A percentile compares a stretch with the other conserved stretches of the same genome.
Conservation (phyloP, 35 echinoderm and acorn worm genomes). For the Acanthaster planci region DNA sequence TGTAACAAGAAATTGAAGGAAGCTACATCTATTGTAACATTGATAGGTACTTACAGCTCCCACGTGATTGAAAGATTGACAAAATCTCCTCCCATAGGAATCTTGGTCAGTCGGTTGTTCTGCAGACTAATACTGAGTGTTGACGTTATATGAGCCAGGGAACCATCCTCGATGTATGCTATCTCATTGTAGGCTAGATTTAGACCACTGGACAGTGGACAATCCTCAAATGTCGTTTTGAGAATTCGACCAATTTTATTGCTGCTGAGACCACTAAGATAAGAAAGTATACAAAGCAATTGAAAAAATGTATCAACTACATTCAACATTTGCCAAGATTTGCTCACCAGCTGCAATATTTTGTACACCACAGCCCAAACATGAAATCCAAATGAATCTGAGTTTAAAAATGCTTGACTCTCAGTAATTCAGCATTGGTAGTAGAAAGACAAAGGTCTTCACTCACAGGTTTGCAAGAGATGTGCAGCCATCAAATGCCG, state of each 20-base stretch:
- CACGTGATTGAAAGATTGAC: conserved; percentile 3
- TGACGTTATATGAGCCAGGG: conserved; percentile 57
- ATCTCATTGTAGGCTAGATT: conserved; percentile 66
- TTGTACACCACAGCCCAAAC: no score
- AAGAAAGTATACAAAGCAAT: neutral
- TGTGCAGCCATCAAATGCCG: conserved; percentile 83
- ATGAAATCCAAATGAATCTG: no score
- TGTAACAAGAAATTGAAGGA: no score
- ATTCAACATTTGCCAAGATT: no score
- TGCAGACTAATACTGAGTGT: conserved; percentile 35
- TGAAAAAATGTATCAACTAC: no score
- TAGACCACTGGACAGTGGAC: conserved; percentile 27
- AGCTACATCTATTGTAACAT: no score
- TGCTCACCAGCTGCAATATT: no score
- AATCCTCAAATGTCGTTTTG: conserved; percentile 79
- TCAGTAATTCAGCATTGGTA: no score
- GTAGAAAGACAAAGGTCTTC: neutral
- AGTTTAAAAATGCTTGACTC: no score
- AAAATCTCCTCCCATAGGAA: conserved; percentile 80
- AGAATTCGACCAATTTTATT: conserved; percentile 82
- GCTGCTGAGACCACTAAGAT: conserved; percentile 40
- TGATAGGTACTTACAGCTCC: no score
- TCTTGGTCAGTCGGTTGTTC: conserved; percentile 65
- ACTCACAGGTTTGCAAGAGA: conserved; percentile 73
- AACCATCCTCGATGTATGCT: conserved; percentile 91